Conservation (phyloP, 2,797 vertebrate genomes). For the Coregonus sp. region DNA sequence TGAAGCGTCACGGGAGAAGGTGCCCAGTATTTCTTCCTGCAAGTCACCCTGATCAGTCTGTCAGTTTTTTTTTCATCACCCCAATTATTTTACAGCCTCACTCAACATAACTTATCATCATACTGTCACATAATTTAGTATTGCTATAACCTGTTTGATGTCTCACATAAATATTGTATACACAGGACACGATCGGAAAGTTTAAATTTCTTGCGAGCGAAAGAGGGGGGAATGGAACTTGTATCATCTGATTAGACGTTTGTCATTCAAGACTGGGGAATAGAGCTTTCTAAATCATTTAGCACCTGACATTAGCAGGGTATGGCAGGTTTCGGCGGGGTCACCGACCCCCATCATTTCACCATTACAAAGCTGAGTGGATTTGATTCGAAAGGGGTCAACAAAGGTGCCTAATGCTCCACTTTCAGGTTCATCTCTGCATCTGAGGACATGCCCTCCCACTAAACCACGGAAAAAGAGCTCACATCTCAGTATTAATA, state of each 20-base stretch:
- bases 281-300: constrained; percentile 25
- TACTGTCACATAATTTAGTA: background rate
- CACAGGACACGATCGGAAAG: background rate
- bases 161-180: background rate
- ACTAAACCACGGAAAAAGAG: constrained; percentile 29
- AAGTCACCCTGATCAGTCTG: background rate
- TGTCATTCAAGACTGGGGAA: constrained; percentile 10
- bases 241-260: background rate
- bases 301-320: constrained; percentile 10
- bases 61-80: background rate
- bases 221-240: background rate
- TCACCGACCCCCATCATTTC: constrained; percentile 31
- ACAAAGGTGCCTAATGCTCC: constrained; percentile 4
- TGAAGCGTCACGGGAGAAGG: background rate
- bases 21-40: background rate
- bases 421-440: constrained; percentile 14
- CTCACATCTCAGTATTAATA: background rate
- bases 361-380: constrained; percentile 4
- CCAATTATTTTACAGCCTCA: background rate
- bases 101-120: background rate
- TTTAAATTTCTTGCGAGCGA: background rate
- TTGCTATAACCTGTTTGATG: background rate
- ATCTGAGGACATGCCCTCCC: constrained; percentile 22
- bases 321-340: constrained; percentile 11
- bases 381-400: constrained; percentile 21